phyloP scores from a whole-genome alignment of 2,888 invertebrate genomes.

The Labia minor region DNA sequence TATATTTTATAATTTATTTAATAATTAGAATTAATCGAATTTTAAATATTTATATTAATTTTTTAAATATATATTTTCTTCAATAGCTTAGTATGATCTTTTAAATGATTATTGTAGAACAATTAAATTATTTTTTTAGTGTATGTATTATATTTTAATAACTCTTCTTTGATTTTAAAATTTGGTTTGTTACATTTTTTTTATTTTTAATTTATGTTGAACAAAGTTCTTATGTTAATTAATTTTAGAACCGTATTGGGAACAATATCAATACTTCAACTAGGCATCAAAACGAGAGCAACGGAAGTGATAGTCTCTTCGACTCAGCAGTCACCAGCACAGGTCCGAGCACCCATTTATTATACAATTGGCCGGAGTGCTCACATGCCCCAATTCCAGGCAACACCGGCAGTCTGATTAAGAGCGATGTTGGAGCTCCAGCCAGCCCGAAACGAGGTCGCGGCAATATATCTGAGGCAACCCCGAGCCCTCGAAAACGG shows the following conservation, averaged over 20 bases:
- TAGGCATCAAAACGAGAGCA: not conserved
- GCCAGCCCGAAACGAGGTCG: constrained; percentile 21
- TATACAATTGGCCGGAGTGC: not conserved
- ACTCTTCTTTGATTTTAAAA: no score
- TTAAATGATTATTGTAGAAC: no score
- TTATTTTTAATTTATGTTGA: no score
- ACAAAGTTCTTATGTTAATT: no score
- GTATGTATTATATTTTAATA: not conserved
- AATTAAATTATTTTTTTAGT: no score
- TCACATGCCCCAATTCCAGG: not conserved
- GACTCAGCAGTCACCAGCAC: not conserved
- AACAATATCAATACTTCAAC: constrained; percentile 21
- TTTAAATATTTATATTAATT: no score
- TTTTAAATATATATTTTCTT: no score
- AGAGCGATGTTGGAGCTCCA: constrained; percentile 9
- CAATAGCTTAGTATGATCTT: no score
- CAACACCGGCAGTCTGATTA: not conserved
- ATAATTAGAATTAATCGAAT: no score
- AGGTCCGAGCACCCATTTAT: not conserved
- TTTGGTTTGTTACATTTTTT: no score
- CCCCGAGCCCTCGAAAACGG: constrained; percentile 23
- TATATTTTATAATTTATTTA: no score
- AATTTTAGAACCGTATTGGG: constrained; percentile 24
- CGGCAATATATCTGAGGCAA: constrained; percentile 13
- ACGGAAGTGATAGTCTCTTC: not conserved